Base-by-base conservation (phyloP, 2,888 invertebrate genomes). In the Pyrocoelia pectoralis region DNA sequence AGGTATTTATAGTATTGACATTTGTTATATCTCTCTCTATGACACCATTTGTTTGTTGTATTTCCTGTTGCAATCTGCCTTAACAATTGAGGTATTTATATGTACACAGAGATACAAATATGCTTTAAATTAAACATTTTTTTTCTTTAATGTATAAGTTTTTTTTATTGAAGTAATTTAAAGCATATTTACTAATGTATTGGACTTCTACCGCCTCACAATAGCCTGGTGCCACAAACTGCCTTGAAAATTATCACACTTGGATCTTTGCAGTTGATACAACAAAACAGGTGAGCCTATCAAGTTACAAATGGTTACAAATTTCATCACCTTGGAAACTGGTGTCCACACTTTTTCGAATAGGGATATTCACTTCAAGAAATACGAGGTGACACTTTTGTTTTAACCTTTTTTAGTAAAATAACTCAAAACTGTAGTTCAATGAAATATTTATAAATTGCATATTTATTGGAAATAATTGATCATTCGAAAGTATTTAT, bases 281-380 rank as follows among this genome's bases (percentile, higher is more conserved):
- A 65, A 68, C 72, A 73, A 70, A 77, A 76, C 76, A 76, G 77
- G 76, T 77, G 77, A 77, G 77, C 72, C 72, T 68, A 61, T 67
- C 70, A 67, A 64, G 58, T 64, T 65, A 59, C 57, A 56, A n/a
- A 33, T 62, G 67, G 61, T 56, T 50, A 58, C 65, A 24, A 6
- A 38, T 61, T 56, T 62, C 54, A 48, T 52, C 38, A 12, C 13
- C 53, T 28, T 28, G 53, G 56, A 56, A 52, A 33, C 28, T 52
- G 56, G 53, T 62, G 29, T 46, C 46, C 14, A 41, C 50, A 10
- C 33, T 28, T 29, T 43, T 40, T 46, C n/a, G 33, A 43, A 29
- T 56, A 52, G 48, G 33, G n/a, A 38, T 19, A 41, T 56, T 17
- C 13, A 28, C 66, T 63, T 67, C 68, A 65, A 65, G 59, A 66